Percentiles rank a stretch among this genome's conserved stretches.
phyloP scores from a whole-genome alignment of 2,888 invertebrate species.

The Labia minor region DNA sequence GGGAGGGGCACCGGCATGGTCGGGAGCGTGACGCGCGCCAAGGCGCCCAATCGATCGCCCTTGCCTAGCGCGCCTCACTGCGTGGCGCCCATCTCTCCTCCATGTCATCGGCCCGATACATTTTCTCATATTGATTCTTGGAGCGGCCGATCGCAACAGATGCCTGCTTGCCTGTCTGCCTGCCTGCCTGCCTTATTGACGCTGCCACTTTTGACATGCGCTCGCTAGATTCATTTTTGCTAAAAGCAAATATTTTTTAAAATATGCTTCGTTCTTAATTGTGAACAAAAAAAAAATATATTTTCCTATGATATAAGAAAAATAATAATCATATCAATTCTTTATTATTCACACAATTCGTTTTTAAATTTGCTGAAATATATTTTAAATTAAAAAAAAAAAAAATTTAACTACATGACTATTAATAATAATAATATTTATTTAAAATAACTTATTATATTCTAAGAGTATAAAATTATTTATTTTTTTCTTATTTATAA shows the following conservation, averaged over 20 bases:
- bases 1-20: background rate
- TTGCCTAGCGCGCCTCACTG: background rate
- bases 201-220: conserved; percentile 7
- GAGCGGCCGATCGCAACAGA: conserved; percentile 13
- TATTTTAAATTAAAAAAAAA: too few relatives aligned
- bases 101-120: conserved; percentile 13
- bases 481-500: too few relatives aligned
- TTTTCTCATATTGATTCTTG: conserved; percentile 13
- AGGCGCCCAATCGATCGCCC: background rate
- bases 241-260: background rate
- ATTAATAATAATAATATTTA: too few relatives aligned
- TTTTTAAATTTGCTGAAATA: too few relatives aligned
- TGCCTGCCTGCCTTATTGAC: background rate
- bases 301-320: too few relatives aligned
- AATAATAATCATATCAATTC: too few relatives aligned
- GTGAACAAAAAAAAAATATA: too few relatives aligned
- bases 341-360: too few relatives aligned
- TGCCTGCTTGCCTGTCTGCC: background rate
- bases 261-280: conserved; percentile 15
- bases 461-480: too few relatives aligned
- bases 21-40: background rate
- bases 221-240: background rate
- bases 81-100: conserved; percentile 1
- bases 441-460: too few relatives aligned
- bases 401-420: too few relatives aligned